Evolutionary conservation across 2,797 vertebrate species (phyloP), one percentile per base, ranked within the genome.

Genomic region (Poeciliopsis turneri): DNA sequence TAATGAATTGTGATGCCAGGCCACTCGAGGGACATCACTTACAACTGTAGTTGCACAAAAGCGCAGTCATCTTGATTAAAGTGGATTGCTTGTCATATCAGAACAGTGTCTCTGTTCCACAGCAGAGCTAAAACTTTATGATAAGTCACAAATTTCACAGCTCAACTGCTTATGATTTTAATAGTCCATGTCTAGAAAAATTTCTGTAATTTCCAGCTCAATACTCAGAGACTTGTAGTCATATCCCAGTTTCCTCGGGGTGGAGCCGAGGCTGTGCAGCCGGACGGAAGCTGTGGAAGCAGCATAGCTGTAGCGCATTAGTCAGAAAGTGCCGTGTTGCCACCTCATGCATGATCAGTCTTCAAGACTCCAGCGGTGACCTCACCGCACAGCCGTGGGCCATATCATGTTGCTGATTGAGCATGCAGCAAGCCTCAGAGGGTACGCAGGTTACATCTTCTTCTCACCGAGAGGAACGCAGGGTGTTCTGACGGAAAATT

Each of bases 401-500:
- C 83, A 80, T 89, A 92, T 93, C 88, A 82, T 85, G 83, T 85
- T 90, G 88, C 90, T 89, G 90, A 92, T 89, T 91, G 91, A 91
- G 90, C 92, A 89, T 90, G 85, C 90, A 88, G 74, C 78, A 43
- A 86, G 82, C 88, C 90, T 92, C 87, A 46, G 85, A 93, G 91
- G 92, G 84, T 85, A 82, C 57, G 80, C 86, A 77, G 92, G 91
- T 93, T 92, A 88, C 86, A 85, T 91, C 89, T 90, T 89, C 86
- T 75, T 88, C 85, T 81, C 80, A 82, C 86, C 30, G 79, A 79
- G 82, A 78, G 87, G 79, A 77, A 84, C 84, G 74, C 77, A 83
- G 86, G 81, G 86, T 78, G 86, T 88, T 92, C 86, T 88, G 73
- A 88, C 49, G 75, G 86, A 80, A 91, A 87, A 90, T 80, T 87